Evolutionary conservation across 2,888 invertebrate species (phyloP), one percentile per base, ranked within the genome.

Genomic region (Cantharis flavilabris): DNA sequence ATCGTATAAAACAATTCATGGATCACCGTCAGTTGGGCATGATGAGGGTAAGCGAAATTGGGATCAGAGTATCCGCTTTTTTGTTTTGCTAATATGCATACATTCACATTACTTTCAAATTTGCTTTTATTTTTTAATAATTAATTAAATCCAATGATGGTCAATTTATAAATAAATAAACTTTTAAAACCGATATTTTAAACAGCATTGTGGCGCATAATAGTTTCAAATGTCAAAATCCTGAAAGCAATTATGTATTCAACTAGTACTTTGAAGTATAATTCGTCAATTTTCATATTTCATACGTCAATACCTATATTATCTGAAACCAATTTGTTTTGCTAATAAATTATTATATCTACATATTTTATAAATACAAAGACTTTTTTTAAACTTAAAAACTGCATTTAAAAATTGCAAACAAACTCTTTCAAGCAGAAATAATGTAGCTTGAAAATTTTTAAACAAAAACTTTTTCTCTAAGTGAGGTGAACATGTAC

Each of bases 1-100:
- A 67, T 67, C 23, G 65, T 23, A 67, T 26, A 67, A 67, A 67
- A 67, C 65, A 67, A 67, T 67, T 67, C 65, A 26, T 67, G 65
- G 26, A 67, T 67, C 26, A 26, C 65, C 65, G 65, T 67, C 65
- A 67, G 65, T 67, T 67, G 26, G 23, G n/a, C 26, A 67, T 67
- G 65, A 67, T 67, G 65, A 67, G 65, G 65, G 65, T 67, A 67
- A 67, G 65, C 65, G 20, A 23, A 67, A 67, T 23, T 67, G 20
- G 65, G 65, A 26, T 26, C 26, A 20, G 18, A 23, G 23, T 26
- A 67, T 23, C 65, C 65, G 65, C 26, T 67, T 67, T 67, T 26
- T n/a, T 23, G 65, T 67, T 67, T 67, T n/a, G 65, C 26, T 67
- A 26, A 49, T 49, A 49, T 49, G 49, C 49, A 49, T 49, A n/a